phyloP scores from a whole-genome alignment of 2,888 invertebrate genomes.

The Apocheima hispidaria region DNA sequence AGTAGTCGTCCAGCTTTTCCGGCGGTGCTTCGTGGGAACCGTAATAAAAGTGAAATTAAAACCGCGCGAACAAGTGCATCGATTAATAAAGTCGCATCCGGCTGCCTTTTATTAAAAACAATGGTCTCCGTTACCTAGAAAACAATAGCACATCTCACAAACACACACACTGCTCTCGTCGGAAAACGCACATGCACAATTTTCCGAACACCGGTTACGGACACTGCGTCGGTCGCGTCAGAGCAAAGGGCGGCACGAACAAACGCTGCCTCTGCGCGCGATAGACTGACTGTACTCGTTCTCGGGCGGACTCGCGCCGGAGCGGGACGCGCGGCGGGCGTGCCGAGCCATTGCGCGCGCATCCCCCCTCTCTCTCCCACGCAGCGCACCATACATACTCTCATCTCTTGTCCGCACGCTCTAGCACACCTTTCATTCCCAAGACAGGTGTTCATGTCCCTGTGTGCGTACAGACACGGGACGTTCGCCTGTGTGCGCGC shows the following conservation, averaged over 20 bases:
- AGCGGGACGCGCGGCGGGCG: constrained; percentile 84
- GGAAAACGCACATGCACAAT: constrained; percentile 87
- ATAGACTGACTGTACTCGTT: constrained; percentile 77
- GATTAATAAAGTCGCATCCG: constrained; percentile 68
- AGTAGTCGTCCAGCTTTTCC: constrained; percentile 54
- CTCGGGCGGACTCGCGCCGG: constrained; percentile 68
- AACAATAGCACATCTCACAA: constrained; percentile 86
- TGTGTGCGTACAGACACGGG: constrained; percentile 80
- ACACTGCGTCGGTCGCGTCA: constrained; percentile 83
- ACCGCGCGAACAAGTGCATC: constrained; percentile 68
- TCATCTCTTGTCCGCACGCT: constrained; percentile 69
- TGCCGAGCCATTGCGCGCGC: constrained; percentile 81
- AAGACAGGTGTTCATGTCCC: constrained; percentile 82
- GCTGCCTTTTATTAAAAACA: constrained; percentile 73
- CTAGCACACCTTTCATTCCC: constrained; percentile 84
- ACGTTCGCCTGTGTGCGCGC: constrained; percentile 71
- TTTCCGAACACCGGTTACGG: constrained; percentile 85
- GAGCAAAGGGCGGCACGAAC: constrained; percentile 79
- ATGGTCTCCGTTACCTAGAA: constrained; percentile 81
- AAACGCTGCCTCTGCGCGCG: constrained; percentile 81
- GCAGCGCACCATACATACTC: constrained; percentile 56
- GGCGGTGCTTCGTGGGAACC: constrained; percentile 61
- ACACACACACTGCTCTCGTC: constrained; percentile 83
- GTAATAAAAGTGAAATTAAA: constrained; percentile 69
- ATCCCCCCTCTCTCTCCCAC: constrained; percentile 70